Evolutionary conservation across 2,888 invertebrate species (phyloP).

Genomic region (Lycaena phlaeas): DNA sequence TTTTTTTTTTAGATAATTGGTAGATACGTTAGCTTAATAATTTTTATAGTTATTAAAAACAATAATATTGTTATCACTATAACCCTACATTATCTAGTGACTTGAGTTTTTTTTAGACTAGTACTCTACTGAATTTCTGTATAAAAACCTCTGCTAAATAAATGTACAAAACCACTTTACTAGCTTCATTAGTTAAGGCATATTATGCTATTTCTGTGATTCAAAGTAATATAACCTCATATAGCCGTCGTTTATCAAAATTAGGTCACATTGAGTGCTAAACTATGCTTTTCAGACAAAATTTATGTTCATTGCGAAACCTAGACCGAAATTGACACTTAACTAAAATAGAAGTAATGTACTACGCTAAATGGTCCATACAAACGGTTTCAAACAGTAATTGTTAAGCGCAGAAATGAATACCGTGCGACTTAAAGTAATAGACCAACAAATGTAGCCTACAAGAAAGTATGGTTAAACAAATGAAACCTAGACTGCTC

Average conservation of each 20-base stretch:
- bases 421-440: conserved; percentile 24
- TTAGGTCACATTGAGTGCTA: conserved; percentile 22
- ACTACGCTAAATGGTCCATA: conserved; percentile 23
- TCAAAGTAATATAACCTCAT: conserved; percentile 5
- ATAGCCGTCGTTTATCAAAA: conserved; percentile 20
- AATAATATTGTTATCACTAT: no score
- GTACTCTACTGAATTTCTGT: no score
- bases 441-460: conserved; percentile 18
- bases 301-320: conserved; percentile 21
- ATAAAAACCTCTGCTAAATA: no score
- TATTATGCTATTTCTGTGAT: no score
- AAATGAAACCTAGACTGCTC: conserved; percentile 19
- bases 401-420: conserved; percentile 23
- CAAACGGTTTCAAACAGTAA: conserved; percentile 22
- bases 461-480: conserved; percentile 21
- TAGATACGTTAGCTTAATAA: no score
- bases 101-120: no score
- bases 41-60: no score
- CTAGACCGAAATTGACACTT: conserved; percentile 21
- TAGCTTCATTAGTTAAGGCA: no score
- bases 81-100: no score
- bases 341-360: conserved; percentile 21
- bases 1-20: no score
- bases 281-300: conserved; percentile 21
- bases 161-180: no score